A percentile compares a stretch with the other conserved stretches of the same genome.
Conservation (phyloP, 2,888 invertebrate genomes). For the Sarcophaga variegata region DNA sequence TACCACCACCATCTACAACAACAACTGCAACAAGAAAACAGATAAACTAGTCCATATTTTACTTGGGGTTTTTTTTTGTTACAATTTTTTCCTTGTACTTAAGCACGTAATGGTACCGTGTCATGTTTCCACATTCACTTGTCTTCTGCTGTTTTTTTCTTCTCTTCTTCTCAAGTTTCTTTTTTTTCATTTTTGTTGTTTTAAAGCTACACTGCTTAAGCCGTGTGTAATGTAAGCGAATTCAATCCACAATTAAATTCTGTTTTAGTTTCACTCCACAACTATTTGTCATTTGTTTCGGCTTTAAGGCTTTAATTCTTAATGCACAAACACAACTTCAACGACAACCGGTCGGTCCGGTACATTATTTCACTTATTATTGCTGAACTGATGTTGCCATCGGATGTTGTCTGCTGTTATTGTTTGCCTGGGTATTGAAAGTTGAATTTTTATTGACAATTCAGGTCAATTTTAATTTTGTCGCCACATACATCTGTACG, state of each 20-base stretch:
- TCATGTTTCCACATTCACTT: slow-evolving; percentile 15
- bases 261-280: too few relatives aligned
- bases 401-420: not conserved
- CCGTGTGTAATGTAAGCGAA: too few relatives aligned
- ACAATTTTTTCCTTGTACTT: slow-evolving; percentile 45
- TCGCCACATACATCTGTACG: slow-evolving; percentile 5
- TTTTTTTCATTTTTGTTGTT: not conserved
- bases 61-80: not conserved
- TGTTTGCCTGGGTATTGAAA: slow-evolving; percentile 14
- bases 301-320: too few relatives aligned
- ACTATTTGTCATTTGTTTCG: too few relatives aligned
- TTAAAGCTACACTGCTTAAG: not conserved
- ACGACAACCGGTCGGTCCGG: too few relatives aligned
- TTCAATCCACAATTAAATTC: too few relatives aligned
- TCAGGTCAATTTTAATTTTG: slow-evolving; percentile 58
- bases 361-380: too few relatives aligned
- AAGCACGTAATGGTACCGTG: slow-evolving; percentile 59
- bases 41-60: slow-evolving; percentile 49
- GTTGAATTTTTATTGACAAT: slow-evolving; percentile 42
- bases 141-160: not conserved
- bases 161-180: not conserved
- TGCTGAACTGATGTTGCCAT: not conserved
- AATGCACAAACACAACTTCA: too few relatives aligned
- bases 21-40: slow-evolving; percentile 9
- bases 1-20: too few relatives aligned